These are phyloP conservation scores for Drosophila eohydei DNA, from an alignment of 2,888 invertebrate species.

Conservation along the genomic window DNA sequence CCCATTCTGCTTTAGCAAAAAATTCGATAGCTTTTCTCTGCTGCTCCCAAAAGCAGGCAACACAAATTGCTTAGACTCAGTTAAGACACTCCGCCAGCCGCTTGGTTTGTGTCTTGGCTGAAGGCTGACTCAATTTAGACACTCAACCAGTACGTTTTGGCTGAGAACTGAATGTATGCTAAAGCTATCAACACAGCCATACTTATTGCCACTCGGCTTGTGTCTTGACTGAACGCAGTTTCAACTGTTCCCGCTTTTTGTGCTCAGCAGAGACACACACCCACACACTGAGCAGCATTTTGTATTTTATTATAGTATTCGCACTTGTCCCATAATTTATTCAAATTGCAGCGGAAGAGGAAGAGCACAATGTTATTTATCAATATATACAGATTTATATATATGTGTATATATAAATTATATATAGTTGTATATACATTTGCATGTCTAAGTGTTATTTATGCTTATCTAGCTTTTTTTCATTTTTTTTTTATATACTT, in stretches of 20 bases:
- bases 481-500: constrained; percentile 14
- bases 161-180: not conserved
- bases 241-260: constrained; percentile 25
- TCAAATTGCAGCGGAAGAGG: constrained; percentile 23
- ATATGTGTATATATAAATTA: not conserved
- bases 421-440: constrained; percentile 24
- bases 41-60: constrained; percentile 35
- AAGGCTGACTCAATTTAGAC: too few relatives aligned
- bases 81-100: too few relatives aligned
- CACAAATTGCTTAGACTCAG: not conserved
- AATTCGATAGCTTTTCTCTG: constrained; percentile 36
- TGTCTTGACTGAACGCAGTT: constrained; percentile 14
- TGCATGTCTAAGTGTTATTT: constrained; percentile 44
- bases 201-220: not conserved
- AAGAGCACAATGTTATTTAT: constrained; percentile 35
- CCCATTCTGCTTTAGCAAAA: constrained; percentile 4
- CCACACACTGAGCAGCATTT: constrained; percentile 32
- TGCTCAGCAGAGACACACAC: constrained; percentile 24
- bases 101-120: not conserved
- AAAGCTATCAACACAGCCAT: not conserved
- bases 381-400: constrained; percentile 12
- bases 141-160: not conserved
- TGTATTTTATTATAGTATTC: constrained; percentile 70
- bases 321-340: constrained; percentile 37
- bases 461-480: not conserved